phyloP scores from a whole-genome alignment of 2,888 invertebrate species.

The Mechanitis messenoides region DNA sequence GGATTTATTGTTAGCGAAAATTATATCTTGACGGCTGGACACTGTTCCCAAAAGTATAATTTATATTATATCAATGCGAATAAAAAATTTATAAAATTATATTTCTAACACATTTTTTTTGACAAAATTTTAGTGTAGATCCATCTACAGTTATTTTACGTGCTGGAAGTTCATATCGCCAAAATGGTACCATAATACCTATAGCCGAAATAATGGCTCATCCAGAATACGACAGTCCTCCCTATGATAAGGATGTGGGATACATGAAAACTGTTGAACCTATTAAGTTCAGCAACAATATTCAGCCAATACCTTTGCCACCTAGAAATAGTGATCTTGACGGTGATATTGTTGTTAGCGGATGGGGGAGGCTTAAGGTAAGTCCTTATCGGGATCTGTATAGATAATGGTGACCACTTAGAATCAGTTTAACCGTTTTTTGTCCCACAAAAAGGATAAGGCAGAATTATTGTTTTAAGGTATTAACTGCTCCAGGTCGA shows the following conservation, averaged over 20 bases:
- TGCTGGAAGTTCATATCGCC: slow-evolving; percentile 62
- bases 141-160: slow-evolving; percentile 58
- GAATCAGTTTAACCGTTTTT: too few species aligned
- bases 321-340: slow-evolving; percentile 36
- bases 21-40: slow-evolving; percentile 68
- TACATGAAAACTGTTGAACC: slow-evolving; percentile 59
- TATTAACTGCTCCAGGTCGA: too few species aligned
- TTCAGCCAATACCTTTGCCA: slow-evolving; percentile 51
- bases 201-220: slow-evolving; percentile 60
- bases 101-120: neutral
- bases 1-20: slow-evolving; percentile 65
- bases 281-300: slow-evolving; percentile 48
- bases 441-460: too few species aligned
- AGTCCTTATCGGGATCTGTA: neutral
- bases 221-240: slow-evolving; percentile 55
- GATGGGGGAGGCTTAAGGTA: slow-evolving; percentile 63
- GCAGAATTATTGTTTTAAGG: too few species aligned
- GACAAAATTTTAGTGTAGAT: slow-evolving; percentile 46
- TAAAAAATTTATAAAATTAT: neutral
- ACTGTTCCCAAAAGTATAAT: slow-evolving; percentile 64
- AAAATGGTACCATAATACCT: slow-evolving; percentile 61
- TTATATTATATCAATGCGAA: neutral
- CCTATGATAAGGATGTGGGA: slow-evolving; percentile 64
- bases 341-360: slow-evolving; percentile 51
- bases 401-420: too few species aligned